phyloP scores from a whole-genome alignment of 2,113 vertebrate genomes.

The Equus quagga region DNA sequence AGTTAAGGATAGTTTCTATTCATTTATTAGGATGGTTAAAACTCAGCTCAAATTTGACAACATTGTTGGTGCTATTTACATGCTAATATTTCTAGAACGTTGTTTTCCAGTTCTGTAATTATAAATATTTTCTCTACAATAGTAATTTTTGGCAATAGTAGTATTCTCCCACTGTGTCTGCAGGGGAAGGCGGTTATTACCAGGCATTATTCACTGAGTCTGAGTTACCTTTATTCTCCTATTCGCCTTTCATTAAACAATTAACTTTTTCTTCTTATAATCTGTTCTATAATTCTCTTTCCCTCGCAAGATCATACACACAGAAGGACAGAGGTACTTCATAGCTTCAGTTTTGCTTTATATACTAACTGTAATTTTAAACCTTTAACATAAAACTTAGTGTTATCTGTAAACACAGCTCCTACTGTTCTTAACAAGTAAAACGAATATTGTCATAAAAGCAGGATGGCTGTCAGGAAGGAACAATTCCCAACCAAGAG shows the following conservation, averaged over 20 bases:
- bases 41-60: not conserved
- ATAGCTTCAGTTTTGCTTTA: not conserved
- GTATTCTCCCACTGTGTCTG: not conserved
- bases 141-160: not conserved
- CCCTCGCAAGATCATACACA: not conserved
- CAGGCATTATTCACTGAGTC: not conserved
- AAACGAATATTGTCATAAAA: not conserved
- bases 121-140: not conserved
- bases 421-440: not conserved
- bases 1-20: not conserved
- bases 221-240: not conserved
- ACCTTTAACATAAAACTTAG: constrained; percentile 12
- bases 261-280: not conserved
- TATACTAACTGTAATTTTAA: not conserved
- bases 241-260: not conserved
- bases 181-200: not conserved
- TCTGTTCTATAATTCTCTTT: not conserved
- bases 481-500: not conserved
- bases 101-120: not conserved
- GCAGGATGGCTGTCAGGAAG: not conserved
- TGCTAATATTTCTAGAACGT: not conserved
- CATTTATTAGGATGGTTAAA: not conserved
- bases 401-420: not conserved
- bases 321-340: not conserved
- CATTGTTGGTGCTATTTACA: not conserved